Evolutionary conservation across 2,888 invertebrate species (phyloP), one percentile per base, ranked within the genome.

Genomic region (Myopa tessellatipennis): DNA sequence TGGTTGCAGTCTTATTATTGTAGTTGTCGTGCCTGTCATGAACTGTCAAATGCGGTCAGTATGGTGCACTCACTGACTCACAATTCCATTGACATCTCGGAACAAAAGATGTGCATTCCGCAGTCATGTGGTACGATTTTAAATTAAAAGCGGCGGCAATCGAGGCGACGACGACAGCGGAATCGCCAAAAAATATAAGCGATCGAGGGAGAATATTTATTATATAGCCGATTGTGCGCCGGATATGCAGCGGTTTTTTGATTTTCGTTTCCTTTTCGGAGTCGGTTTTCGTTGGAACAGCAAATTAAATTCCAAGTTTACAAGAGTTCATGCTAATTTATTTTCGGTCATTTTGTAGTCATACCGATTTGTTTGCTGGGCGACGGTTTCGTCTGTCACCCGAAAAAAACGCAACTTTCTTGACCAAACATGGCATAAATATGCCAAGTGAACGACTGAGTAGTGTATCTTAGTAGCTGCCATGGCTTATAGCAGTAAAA

Each of bases 21-120:
- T 36, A 52, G 52, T 55, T 55, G 34, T 58, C 52, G 52, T 18
- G 4, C 26, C n/a, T 52, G 70, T 52, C 70, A 70, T 52, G 26
- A 70, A 70, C 55, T 70, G 70, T 70, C 55, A 55, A 55, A 70
- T 36, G 55, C 36, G 36, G 70, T 36, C 55, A 55, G 50, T 26
- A 34, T 52, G 50, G 18, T 26, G 50, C 68, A 68, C 4, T n/a
- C 7, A 50, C 12, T 52, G 50, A 18, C 69, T 34, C 52, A 52
- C 8, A 52, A 34, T 5, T 55, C 34, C 50, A 45, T 52, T 55
- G 55, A 26, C n/a, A 34, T 5, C 5, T 14, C 55, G 45, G 45
- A 45, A 45, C 45, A 45, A 45, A 8, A 45, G 7, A 10, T 8
- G 45, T 3, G 16, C 55, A n/a, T 55, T n/a, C 55, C 16, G 55